These are phyloP conservation scores for Meriones unguiculatus DNA, from an alignment of 2,113 vertebrate genomes.

Conservation along the genomic window DNA sequence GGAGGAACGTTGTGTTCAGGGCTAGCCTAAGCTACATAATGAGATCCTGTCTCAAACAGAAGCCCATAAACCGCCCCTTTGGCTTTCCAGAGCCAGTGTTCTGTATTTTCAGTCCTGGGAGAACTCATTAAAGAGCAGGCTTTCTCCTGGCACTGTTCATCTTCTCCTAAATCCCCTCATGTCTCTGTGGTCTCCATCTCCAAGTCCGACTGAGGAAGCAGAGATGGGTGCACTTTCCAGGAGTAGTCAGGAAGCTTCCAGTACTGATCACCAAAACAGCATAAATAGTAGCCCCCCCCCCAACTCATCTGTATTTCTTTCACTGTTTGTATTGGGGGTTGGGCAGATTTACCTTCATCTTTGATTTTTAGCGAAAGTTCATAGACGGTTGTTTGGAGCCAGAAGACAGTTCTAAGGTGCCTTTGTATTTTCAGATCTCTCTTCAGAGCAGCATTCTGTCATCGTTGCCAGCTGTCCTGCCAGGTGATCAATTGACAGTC, in stretches of 20 bases:
- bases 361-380: constrained; percentile 13
- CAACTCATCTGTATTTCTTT: constrained; percentile 7
- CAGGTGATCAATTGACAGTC: background rate
- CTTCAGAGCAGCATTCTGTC: background rate
- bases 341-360: background rate
- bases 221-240: background rate
- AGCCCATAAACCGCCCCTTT: background rate
- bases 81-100: background rate
- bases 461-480: background rate
- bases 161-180: background rate
- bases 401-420: background rate
- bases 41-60: background rate
- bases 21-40: background rate
- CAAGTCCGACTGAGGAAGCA: background rate
- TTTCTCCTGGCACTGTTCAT: background rate
- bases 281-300: background rate
- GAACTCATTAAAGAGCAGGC: background rate
- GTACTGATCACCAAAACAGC: background rate
- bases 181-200: background rate
- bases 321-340: background rate
- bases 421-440: background rate
- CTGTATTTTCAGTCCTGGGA: background rate
- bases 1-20: background rate
- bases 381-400: background rate
- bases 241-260: background rate